Percentiles rank a stretch among this genome's conserved stretches.
These are phyloP conservation scores for Antechinus stuartii DNA, from an alignment of 2,113 vertebrate species.

Conservation along the genomic window DNA sequence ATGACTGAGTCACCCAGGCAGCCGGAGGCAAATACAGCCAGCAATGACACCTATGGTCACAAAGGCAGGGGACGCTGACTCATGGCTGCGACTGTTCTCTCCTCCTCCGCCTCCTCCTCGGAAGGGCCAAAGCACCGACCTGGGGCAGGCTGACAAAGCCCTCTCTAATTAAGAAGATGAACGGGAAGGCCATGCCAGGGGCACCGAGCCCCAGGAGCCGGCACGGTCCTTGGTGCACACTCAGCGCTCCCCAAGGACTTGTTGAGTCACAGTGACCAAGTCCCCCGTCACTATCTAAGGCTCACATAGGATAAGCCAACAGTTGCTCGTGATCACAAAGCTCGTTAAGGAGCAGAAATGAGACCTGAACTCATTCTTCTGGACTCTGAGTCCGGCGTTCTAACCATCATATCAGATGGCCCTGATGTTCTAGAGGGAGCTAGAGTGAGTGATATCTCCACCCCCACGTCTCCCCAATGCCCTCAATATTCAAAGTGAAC, in stretches of 20 bases:
- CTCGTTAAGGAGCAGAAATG: background rate
- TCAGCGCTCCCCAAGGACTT: no score
- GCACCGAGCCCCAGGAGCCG: no score
- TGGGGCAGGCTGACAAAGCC: conserved; percentile 47
- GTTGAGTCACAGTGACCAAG: background rate
- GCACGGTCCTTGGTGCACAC: no score
- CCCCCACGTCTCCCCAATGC: conserved; percentile 50
- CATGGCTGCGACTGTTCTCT: accelerated
- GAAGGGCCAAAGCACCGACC: accelerated
- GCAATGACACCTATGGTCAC: background rate
- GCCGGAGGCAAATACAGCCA: background rate
- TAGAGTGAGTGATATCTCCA: no score
- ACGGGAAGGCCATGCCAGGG: no score
- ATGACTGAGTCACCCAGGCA: accelerated
- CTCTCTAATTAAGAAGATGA: background rate
- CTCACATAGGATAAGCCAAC: background rate
- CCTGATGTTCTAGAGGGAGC: no score
- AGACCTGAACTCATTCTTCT: background rate
- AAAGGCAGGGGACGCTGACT: accelerated
- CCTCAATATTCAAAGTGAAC: conserved; percentile 41
- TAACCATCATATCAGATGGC: no score
- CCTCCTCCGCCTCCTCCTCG: accelerated
- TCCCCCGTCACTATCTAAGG: background rate
- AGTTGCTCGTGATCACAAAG: no score
- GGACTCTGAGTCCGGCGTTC: no score